These are phyloP conservation scores for Drosophila ochracea DNA, from an alignment of 2,888 invertebrate species.

Conservation along the genomic window DNA sequence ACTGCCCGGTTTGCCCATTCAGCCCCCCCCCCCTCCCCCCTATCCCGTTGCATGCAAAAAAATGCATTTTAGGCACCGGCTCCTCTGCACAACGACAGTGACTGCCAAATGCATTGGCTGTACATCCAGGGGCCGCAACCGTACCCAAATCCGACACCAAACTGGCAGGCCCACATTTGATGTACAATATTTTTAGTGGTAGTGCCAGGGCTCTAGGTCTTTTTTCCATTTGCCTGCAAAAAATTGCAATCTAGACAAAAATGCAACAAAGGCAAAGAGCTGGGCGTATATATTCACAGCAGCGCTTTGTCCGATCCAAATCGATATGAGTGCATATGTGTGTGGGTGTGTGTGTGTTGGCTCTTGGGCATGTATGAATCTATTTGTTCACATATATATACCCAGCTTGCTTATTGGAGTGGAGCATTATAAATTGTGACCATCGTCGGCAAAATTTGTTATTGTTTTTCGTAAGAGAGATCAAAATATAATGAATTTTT, in stretches of 20 bases:
- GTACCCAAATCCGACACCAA: conserved; percentile 14
- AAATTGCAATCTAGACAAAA: conserved; percentile 82
- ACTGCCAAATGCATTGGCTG: conserved; percentile 46
- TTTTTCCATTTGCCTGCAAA: conserved; percentile 73
- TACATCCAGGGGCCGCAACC: conserved; percentile 1
- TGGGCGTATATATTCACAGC: conserved; percentile 55
- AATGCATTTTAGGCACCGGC: conserved; percentile 79
- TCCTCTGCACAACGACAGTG: conserved; percentile 41
- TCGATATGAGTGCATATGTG: conserved; percentile 26
- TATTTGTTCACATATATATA: conserved; percentile 27
- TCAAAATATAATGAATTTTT: not conserved
- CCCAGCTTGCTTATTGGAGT: conserved; percentile 1
- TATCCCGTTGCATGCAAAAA: conserved; percentile 60
- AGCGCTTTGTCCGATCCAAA: conserved; percentile 57
- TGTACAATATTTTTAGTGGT: conserved; percentile 65
- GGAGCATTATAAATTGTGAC: not conserved
- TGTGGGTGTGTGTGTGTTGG: conserved; percentile 10
- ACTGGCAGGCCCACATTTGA: conserved; percentile 52
- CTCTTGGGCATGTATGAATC: conserved; percentile 3
- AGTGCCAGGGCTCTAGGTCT: conserved; percentile 32
- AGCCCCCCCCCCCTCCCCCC: not conserved
- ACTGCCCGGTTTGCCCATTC: conserved; percentile 11
- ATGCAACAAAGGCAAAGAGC: conserved; percentile 81
- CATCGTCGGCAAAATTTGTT: not conserved
- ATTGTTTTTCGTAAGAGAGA: not conserved